Base-by-base conservation (phyloP, 2,797 vertebrate genomes). In the Setipinna tenuifilis region DNA sequence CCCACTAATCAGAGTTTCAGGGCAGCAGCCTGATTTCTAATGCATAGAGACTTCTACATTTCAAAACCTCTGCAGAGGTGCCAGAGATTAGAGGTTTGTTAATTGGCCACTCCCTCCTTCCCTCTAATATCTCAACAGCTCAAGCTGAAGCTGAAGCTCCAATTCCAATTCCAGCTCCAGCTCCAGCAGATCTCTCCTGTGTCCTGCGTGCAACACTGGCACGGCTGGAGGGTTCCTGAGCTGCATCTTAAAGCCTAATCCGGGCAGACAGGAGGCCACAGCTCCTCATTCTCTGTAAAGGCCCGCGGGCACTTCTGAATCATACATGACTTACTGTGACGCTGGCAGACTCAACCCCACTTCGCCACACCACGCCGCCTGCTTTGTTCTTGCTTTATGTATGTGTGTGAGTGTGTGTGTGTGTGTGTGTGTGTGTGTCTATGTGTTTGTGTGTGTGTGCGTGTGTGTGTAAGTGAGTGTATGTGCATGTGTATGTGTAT, bases 251-350 rank as follows among this genome's bases (percentile, higher is more conserved):
- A 75, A 25, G 50, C 83, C 35, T 88, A 81, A 87, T 25, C 17
- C 83, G 86, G 50, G 75, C 80, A 82, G 85, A 58, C 81, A 82
- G 71, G 41, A 46, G 71, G 85, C 84, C 87, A 89, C 84, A 83
- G 68, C 57, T 82, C 84, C 81, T 81, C 87, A 84, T 85, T 85
- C 65, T 65, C 85, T 80, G 82, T 59, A 59, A 54, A 10, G 87
- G 82, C 86, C 87, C 58, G 82, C 82, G 87, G 87, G 85, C 88
- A 81, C 82, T 10, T 59, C 86, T 89, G 88, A 90, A 87, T 91
- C 90, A 90, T 87, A 90, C 87, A 89, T 89, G 87, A 88, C 81
- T 87, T 54, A 54, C 85, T 68, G 35, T 65, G 87, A 23, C 59
- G 82, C 86, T 85, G 84, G 82, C 61, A 86, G 84, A 50, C 58